A percentile compares a stretch with the other conserved stretches of the same genome.
phyloP scores from a whole-genome alignment of 2,888 invertebrate species.

The Eulithis testata region DNA sequence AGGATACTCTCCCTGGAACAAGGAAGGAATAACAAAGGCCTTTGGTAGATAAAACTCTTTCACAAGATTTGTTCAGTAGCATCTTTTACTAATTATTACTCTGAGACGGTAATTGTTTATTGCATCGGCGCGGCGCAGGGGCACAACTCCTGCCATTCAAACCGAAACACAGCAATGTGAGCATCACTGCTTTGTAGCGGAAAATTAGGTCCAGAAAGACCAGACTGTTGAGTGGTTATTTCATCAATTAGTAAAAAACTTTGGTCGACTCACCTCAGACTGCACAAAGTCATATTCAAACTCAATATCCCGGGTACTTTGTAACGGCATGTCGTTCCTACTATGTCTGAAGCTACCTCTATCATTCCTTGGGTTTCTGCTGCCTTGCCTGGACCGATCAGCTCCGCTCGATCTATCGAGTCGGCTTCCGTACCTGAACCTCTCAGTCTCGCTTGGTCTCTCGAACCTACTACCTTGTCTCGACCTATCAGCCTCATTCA shows the following conservation, averaged over 20 bases:
- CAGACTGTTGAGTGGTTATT: too few species aligned
- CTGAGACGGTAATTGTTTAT: too few species aligned
- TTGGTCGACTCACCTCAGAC: slow-evolving; percentile 7
- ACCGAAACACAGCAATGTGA: too few species aligned
- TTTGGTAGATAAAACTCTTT: too few species aligned
- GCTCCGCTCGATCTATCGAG: neutral
- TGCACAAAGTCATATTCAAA: slow-evolving; percentile 15
- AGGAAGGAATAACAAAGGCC: neutral
- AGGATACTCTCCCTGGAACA: slow-evolving; percentile 53
- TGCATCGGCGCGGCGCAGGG: too few species aligned
- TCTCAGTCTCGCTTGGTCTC: neutral
- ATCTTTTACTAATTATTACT: too few species aligned
- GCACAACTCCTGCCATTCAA: too few species aligned
- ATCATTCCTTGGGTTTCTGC: slow-evolving; percentile 4
- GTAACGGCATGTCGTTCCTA: neutral
- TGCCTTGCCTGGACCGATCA: slow-evolving; percentile 1
- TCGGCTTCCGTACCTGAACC: neutral
- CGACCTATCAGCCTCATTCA: neutral
- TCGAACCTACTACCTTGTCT: slow-evolving; percentile 2
- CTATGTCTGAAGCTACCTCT: slow-evolving; percentile 7
- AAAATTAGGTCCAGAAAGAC: too few species aligned
- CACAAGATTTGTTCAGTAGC: too few species aligned
- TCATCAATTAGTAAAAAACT: too few species aligned
- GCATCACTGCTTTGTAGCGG: too few species aligned
- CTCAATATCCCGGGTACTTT: slow-evolving; percentile 19